Conservation (phyloP, 2,888 invertebrate species). For the Pantelozetes paolii region DNA sequence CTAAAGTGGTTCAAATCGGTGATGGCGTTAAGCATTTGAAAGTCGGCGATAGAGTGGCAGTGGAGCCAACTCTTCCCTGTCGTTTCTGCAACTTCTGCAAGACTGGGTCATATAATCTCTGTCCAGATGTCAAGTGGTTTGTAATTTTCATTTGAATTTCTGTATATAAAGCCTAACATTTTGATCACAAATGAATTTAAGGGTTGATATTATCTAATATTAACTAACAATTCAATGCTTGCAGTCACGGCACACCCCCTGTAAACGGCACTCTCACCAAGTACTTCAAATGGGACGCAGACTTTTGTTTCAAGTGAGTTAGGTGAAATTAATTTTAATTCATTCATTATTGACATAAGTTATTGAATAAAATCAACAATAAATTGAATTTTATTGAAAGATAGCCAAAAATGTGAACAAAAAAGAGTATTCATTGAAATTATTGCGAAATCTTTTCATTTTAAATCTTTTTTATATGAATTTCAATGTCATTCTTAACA, state of each 20-base stretch:
- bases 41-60: constrained; percentile 50
- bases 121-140: constrained; percentile 51
- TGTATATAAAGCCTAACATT: neutral
- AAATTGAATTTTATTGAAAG: too few species aligned
- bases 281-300: constrained; percentile 55
- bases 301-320: constrained; percentile 55
- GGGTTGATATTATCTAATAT: neutral
- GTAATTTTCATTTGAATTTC: neutral
- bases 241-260: constrained; percentile 56
- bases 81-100: constrained; percentile 55
- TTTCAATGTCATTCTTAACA: too few species aligned
- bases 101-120: constrained; percentile 57
- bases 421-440: too few species aligned
- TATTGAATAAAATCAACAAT: too few species aligned
- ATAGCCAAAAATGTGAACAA: too few species aligned
- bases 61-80: constrained; percentile 56
- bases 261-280: constrained; percentile 55
- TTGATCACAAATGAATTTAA: neutral
- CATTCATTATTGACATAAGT: too few species aligned
- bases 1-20: constrained; percentile 52
- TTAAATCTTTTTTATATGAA: too few species aligned
- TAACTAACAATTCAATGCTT: neutral
- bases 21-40: constrained; percentile 53
- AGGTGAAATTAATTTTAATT: too few species aligned
- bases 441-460: too few species aligned